phyloP scores from a whole-genome alignment of 2,888 invertebrate species.

The Lithophane semibrunnea region DNA sequence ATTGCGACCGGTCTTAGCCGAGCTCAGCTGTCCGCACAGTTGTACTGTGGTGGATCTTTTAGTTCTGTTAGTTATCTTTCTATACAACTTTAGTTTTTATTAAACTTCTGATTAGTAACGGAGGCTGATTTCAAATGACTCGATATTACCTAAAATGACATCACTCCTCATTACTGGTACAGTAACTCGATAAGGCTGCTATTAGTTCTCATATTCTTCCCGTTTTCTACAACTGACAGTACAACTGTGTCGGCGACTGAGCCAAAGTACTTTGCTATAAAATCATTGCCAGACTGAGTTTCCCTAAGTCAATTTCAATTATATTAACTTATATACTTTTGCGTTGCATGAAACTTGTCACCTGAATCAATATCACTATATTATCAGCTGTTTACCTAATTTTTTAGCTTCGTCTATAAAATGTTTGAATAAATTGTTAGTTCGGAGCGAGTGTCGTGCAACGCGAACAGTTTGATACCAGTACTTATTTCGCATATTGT shows the following conservation, averaged over 20 bases:
- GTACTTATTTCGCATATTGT: constrained; percentile 77
- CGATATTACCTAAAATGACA: not conserved
- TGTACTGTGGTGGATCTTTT: constrained; percentile 28
- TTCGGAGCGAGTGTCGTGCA: constrained; percentile 62
- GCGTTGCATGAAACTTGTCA: constrained; percentile 63
- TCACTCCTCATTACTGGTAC: constrained; percentile 31
- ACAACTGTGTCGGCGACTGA: constrained; percentile 42
- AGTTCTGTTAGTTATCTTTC: constrained; percentile 28
- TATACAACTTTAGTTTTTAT: constrained; percentile 19
- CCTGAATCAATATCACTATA: constrained; percentile 21
- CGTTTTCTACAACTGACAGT: constrained; percentile 15
- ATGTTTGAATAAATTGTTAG: constrained; percentile 43
- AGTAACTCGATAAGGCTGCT: constrained; percentile 56
- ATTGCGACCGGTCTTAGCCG: constrained; percentile 65
- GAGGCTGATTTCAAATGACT: constrained; percentile 5
- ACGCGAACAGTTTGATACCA: constrained; percentile 67
- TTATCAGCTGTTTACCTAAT: constrained; percentile 26
- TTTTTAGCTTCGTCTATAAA: constrained; percentile 10
- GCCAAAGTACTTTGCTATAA: constrained; percentile 60
- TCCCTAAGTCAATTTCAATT: constrained; percentile 72
- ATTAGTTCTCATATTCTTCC: constrained; percentile 32
- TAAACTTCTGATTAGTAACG: constrained; percentile 38
- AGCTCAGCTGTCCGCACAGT: constrained; percentile 39
- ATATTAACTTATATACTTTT: constrained; percentile 73
- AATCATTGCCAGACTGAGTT: constrained; percentile 79